These are phyloP conservation scores for Teleopsis dalmanni DNA, from an alignment of 1,140 invertebrate species.

Conservation along the genomic window DNA sequence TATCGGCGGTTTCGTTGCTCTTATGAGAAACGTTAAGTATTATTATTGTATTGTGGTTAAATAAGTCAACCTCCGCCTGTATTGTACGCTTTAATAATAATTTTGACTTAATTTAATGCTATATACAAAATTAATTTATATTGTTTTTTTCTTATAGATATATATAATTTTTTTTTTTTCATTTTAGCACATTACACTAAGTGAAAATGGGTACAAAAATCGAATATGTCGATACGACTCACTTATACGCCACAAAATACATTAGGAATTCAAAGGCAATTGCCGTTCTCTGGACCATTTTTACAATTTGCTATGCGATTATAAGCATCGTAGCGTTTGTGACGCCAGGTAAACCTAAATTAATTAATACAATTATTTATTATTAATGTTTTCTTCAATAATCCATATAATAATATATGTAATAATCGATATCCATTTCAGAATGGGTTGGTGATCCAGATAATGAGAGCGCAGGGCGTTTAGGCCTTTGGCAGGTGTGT, in stretches of 20 bases:
- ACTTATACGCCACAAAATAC: conserved; percentile 87
- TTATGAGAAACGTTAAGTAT: no score
- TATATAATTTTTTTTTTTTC: no score
- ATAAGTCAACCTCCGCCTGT: no score
- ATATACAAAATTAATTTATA: no score
- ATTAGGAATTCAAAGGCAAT: conserved; percentile 93
- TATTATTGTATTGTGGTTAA: no score
- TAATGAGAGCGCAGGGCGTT: conserved; percentile 79
- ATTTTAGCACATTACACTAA: no score
- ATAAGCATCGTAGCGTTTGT: conserved; percentile 91
- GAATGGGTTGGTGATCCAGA: conserved; percentile 86
- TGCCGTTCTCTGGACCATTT: conserved; percentile 93
- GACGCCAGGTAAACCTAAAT: conserved; percentile 57
- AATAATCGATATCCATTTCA: conserved; percentile 11
- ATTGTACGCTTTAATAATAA: no score
- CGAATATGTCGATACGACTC: conserved; percentile 80
- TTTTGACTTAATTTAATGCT: no score
- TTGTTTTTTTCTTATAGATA: no score
- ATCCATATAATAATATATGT: not conserved
- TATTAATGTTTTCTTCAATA: not conserved
- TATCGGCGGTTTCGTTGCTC: no score
- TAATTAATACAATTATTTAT: not conserved
- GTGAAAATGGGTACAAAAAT: conserved; percentile 76
- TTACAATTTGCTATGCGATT: conserved; percentile 93
- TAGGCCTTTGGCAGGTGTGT: conserved; percentile 87